Percentiles rank a stretch among this genome's conserved stretches.
Evolutionary conservation across 2,888 invertebrate species (phyloP).

Genomic region (Ornithoptera priamus): DNA sequence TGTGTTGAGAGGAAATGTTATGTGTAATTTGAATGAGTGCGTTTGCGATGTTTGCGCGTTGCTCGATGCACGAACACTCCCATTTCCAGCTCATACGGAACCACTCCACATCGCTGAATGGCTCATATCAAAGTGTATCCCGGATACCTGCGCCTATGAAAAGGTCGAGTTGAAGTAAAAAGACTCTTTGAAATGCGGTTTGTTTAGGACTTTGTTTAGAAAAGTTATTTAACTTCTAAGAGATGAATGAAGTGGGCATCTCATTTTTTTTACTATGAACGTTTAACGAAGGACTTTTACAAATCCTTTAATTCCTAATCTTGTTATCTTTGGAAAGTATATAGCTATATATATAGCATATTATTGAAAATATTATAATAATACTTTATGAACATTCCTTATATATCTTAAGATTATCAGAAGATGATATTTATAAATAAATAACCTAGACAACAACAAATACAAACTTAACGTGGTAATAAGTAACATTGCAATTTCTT

Average conservation of each 20-base stretch:
- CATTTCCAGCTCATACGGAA: slow-evolving; percentile 68
- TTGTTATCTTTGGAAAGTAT: too few relatives aligned
- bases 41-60: slow-evolving; percentile 63
- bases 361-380: too few relatives aligned
- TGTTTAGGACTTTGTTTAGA: slow-evolving; percentile 20
- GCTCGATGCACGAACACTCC: slow-evolving; percentile 63
- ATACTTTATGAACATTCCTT: too few relatives aligned
- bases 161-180: slow-evolving; percentile 43
- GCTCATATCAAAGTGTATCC: slow-evolving; percentile 50
- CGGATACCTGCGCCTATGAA: slow-evolving; percentile 52
- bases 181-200: slow-evolving; percentile 18
- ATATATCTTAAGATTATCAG: too few relatives aligned
- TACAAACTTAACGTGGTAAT: too few relatives aligned
- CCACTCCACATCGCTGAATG: slow-evolving; percentile 54
- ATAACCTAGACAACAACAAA: too few relatives aligned
- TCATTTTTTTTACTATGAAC: not conserved
- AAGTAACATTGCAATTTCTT: too few relatives aligned
- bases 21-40: slow-evolving; percentile 65
- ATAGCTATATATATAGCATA: too few relatives aligned
- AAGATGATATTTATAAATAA: too few relatives aligned
- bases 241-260: not conserved
- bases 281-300: too few relatives aligned
- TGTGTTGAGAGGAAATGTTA: slow-evolving; percentile 15
- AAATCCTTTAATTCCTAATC: too few relatives aligned
- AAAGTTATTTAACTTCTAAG: not conserved